Percentiles rank a stretch among this genome's conserved stretches.
phyloP scores from a whole-genome alignment of 1,140 invertebrate species.

The Leptinotarsa lineolata region DNA sequence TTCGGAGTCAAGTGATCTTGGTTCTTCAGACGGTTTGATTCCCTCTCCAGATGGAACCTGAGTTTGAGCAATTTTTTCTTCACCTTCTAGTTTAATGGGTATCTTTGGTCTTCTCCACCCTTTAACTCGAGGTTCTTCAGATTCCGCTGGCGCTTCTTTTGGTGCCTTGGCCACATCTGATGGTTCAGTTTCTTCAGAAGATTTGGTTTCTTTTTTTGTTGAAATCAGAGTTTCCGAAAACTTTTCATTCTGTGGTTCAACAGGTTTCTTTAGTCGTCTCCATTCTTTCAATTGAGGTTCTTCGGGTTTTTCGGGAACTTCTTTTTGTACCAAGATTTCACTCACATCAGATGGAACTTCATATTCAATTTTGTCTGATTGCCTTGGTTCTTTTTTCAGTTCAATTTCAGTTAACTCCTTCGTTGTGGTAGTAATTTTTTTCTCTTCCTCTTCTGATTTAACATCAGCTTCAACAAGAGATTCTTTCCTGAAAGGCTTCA shows the following conservation, averaged over 20 bases:
- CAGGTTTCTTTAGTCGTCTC: conserved; percentile 16
- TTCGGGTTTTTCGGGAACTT: conserved; percentile 19
- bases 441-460: conserved; percentile 41
- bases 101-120: conserved; percentile 40
- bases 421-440: not conserved
- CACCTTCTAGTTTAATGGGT: conserved; percentile 26
- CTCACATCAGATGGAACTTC: not conserved
- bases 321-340: conserved; percentile 17
- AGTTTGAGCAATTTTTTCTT: not conserved
- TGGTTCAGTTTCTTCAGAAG: not conserved
- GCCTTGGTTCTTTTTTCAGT: not conserved
- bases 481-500: not conserved
- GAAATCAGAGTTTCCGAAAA: not conserved
- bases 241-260: conserved; percentile 1
- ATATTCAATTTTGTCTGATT: not conserved
- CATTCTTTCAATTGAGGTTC: conserved; percentile 4
- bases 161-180: conserved; percentile 43
- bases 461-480: conserved; percentile 43
- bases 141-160: conserved; percentile 19
- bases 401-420: not conserved
- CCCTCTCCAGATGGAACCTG: not conserved
- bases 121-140: conserved; percentile 21
- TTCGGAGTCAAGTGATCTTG: conserved; percentile 38
- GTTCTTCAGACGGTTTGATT: too few relatives aligned
- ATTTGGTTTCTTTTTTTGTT: conserved; percentile 32